Evolutionary conservation across 2,888 invertebrate species (phyloP), one percentile per base, ranked within the genome.

Genomic region (Hermodice carunculata): DNA sequence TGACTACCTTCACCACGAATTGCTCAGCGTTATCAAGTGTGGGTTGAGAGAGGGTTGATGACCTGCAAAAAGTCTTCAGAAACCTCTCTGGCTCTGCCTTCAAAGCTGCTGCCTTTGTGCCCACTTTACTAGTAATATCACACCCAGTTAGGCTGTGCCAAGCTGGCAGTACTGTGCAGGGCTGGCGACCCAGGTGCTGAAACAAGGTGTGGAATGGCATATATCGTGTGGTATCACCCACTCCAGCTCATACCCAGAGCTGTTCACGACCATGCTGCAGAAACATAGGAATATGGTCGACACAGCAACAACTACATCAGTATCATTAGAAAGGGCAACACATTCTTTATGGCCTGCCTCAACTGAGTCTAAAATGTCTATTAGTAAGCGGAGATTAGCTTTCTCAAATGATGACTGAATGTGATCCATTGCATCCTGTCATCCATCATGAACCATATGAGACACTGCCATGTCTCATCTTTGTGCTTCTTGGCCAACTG

Each of bases 171-270:
- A 60, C 60, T n/a, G 37, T 37, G 51, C 60, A 51, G 51, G 51
- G 51, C 4, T n/a, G 60, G 51, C 37, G 6, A 11, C 51, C 60
- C 14, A 60, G 29, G 26, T 32, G 51, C 60, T 42, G 3, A 26
- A 56, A 42, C 56, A 56, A 24, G 40, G 56, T 26, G 42, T 56
- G 56, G 17, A 56, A 29, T 22, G 42, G 49, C 17, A 49, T 28
- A 49, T 49, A 14, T 5, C 53, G 31, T 3, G 34, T 43, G n/a
- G 8, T 42, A 19, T 57, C 46, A 11, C 48, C 61, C 5, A 53
- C 44, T 42, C 56, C 61, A 57, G 54, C 61, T 61, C 61, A 28
- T 3, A 58, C 46, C 61, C 61, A 61, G 29, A 61, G 56, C 40
- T 61, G 54, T 29, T 56, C 31, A 6, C 57, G 54, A n/a, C 26